Evolutionary conservation across 2,113 vertebrate genomes (phyloP), one percentile per base, ranked within the genome.

Genomic region (Piaya cayana): DNA sequence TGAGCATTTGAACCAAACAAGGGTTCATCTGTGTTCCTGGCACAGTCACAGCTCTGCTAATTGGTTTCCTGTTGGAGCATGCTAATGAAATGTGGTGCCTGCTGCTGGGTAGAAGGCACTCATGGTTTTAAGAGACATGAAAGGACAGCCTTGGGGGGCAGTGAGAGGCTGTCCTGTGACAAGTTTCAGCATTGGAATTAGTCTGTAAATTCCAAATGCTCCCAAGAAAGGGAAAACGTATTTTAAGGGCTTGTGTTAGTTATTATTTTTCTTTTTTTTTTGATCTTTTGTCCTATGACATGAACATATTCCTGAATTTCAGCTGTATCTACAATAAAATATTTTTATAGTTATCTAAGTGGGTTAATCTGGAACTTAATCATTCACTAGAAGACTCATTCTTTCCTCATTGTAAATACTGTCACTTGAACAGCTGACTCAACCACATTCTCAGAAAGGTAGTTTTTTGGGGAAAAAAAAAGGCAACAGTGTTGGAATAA

Each of bases 381-480:
- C 42, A 50, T n/a, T 82, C 39, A 9, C 34, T 88, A 49, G 63
- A 91, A 95, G 74, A 85, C 58, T 91, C 58, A 80, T 77, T 15
- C 30, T 84, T 86, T 70, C 58, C 39, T 63, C 1, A 0, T 90
- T 76, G 64, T 56, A 47, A 95, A 19, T 55, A 11, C 43, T 77
- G 84, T 88, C 87, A 70, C 64, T 92, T 47, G 29, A 93, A 85
- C 55, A 92, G 56, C 74, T 93, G 89, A 91, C 55, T 95, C 87
- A 77, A 72, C 69, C 71, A 76, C 20, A 37, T 53, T 87, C 87
- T 56, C 81, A 90, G 55, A 89, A 62, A 82, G 70, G 83, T 91
- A 79, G 43, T 34, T 43, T 91, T 43, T n/a, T n/a, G n/a, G n/a
- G n/a, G 3, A 0, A 30, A 45, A 82, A 55, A 79, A 9, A 39